phyloP scores from a whole-genome alignment of 1,140 invertebrate species.

The Drosophila sechellia region DNA sequence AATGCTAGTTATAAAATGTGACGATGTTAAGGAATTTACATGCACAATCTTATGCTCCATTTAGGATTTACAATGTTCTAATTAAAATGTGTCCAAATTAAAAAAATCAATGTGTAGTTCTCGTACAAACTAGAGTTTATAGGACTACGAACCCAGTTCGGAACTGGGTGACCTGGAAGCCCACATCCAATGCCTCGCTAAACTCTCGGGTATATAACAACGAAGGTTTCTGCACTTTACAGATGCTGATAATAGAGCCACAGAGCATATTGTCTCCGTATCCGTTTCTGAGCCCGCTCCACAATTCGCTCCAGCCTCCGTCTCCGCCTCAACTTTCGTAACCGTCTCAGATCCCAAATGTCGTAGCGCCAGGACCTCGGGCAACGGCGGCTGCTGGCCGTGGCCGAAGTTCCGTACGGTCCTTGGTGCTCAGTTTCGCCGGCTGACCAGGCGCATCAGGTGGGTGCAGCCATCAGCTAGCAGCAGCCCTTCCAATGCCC shows the following conservation, averaged over 20 bases:
- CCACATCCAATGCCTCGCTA: neutral
- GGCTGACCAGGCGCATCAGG: conserved; percentile 69
- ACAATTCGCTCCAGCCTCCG: conserved; percentile 14
- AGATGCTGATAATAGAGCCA: conserved; percentile 40
- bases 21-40: too few relatives aligned
- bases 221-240: conserved; percentile 48
- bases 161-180: neutral
- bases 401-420: conserved; percentile 50
- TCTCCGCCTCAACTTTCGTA: conserved; percentile 5
- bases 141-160: neutral
- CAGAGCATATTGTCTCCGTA: conserved; percentile 22
- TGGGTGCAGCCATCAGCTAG: conserved; percentile 57
- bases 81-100: too few relatives aligned
- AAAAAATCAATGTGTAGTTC: neutral
- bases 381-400: conserved; percentile 30
- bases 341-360: conserved; percentile 33
- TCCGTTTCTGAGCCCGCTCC: conserved; percentile 22
- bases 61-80: too few relatives aligned
- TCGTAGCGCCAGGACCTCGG: conserved; percentile 17
- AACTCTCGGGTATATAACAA: conserved; percentile 14
- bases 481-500: conserved; percentile 12
- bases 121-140: neutral
- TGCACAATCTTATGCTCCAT: too few relatives aligned
- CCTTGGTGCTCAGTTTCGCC: conserved; percentile 56
- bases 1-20: too few relatives aligned